Conservation (phyloP, 2,797 vertebrate species). For the Monodelphis domestica region DNA sequence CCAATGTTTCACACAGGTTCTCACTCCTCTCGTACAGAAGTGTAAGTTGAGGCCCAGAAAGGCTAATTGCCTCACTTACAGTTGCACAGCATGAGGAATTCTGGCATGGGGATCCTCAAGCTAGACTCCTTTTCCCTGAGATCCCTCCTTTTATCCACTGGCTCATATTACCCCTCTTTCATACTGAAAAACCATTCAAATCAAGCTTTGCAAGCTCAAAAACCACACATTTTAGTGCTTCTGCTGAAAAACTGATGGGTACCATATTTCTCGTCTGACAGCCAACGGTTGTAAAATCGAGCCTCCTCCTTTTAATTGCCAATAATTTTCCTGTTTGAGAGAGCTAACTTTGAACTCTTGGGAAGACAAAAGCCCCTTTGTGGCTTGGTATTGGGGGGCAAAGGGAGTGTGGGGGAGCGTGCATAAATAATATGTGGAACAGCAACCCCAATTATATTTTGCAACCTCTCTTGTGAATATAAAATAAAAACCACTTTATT, state of each 20-base stretch:
- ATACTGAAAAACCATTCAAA: slow-evolving; percentile 29
- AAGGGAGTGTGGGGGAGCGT: slow-evolving; percentile 3
- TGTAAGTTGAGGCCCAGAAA: neutral
- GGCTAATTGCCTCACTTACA: neutral
- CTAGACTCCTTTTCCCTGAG: neutral
- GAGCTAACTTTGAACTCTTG: slow-evolving; percentile 70
- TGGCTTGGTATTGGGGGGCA: slow-evolving; percentile 44
- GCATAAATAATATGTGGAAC: slow-evolving; percentile 60
- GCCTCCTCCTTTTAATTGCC: slow-evolving; percentile 51
- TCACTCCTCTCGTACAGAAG: neutral
- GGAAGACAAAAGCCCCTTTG: slow-evolving; percentile 74
- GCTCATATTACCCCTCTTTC: neutral
- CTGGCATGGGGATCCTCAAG: neutral
- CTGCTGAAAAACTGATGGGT: neutral
- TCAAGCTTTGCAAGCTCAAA: neutral
- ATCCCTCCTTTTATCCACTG: neutral
- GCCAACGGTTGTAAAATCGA: slow-evolving; percentile 51
- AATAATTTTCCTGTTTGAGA: slow-evolving; percentile 43
- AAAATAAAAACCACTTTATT: slow-evolving; percentile 74
- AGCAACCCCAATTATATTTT: slow-evolving; percentile 51
- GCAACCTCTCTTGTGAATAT: slow-evolving; percentile 57
- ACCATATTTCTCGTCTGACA: slow-evolving; percentile 54
- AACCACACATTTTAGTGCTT: neutral
- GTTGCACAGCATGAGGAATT: neutral
- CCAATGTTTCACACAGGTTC: neutral